A percentile compares a stretch with the other conserved stretches of the same genome.
These are phyloP conservation scores for Penelope pileata DNA, from an alignment of 2,113 vertebrate species.

Conservation along the genomic window DNA sequence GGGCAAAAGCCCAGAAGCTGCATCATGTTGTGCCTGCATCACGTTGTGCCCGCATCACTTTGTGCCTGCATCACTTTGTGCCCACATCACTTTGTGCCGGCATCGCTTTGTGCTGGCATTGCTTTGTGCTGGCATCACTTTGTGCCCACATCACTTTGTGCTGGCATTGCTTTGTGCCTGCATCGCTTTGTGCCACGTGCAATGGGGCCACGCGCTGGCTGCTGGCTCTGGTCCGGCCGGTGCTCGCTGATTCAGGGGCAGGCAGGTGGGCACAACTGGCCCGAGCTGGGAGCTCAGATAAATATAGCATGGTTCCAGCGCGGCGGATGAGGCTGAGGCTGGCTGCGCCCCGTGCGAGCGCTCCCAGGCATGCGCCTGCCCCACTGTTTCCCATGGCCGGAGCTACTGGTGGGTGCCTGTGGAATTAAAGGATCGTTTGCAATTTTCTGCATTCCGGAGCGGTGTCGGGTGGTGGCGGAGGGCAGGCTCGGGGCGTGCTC, in stretches of 20 bases:
- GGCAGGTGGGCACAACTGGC: background rate
- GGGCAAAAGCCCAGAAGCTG: background rate
- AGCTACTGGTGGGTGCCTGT: constrained; percentile 42
- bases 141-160: too few relatives aligned
- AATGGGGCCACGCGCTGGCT: too few relatives aligned
- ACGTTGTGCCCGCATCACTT: too few relatives aligned
- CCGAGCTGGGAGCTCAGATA: background rate
- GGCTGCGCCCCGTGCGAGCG: background rate
- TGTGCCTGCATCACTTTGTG: too few relatives aligned
- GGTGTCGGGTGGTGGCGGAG: constrained; percentile 13
- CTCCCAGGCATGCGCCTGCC: background rate
- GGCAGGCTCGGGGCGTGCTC: background rate
- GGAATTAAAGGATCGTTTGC: constrained; percentile 57
- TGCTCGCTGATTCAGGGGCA: too few relatives aligned
- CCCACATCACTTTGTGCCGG: too few relatives aligned
- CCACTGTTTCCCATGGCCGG: constrained; percentile 22
- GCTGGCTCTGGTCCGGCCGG: too few relatives aligned
- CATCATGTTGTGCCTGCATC: too few relatives aligned
- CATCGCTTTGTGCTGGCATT: too few relatives aligned
- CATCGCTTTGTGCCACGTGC: too few relatives aligned
- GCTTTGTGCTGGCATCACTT: too few relatives aligned
- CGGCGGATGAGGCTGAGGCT: background rate
- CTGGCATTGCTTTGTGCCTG: too few relatives aligned
- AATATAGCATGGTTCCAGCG: background rate
- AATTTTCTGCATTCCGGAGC: constrained; percentile 33